Evolutionary conservation across 1,140 invertebrate species (phyloP), one percentile per base, ranked within the genome.

Genomic region (Phenacoccus solenopsis): DNA sequence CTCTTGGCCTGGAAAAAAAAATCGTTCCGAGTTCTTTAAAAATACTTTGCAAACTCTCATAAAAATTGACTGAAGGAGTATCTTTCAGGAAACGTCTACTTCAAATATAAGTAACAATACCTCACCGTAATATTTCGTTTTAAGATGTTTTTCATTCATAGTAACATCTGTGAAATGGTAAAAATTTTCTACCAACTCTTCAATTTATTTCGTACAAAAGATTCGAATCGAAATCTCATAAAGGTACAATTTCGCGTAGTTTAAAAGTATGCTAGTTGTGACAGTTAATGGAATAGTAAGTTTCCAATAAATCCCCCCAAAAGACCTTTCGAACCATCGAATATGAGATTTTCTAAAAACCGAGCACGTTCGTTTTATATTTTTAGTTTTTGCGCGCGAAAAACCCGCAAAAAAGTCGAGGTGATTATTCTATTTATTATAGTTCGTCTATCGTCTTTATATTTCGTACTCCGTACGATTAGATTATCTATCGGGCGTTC

Each of bases 281-380:
- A 49, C 38, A 49, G 38, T 49, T 49, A n/a, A 49, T n/a, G n/a
- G n/a, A n/a, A n/a, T 49, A 49, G 38, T 49, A 49, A 49, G 38
- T 49, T 49, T 49, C 5, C 13, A n/a, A 49, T 49, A 49, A 49
- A 49, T 49, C 16, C 16, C 16, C 16, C 20, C 38, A n/a, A 49
- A 49, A 16, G 38, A 49, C 38, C n/a, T 4, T 49, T 49, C 38
- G 38, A 49, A 5, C n/a, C n/a, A n/a, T n/a, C 13, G 16, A 10
- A 49, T 49, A n/a, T 49, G 20, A 49, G 38, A 49, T 49, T 49
- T 49, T 49, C 5, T 7, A 32, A 32, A 32, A 32, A 32, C 30
- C 13, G 30, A 16, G 13, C 20, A 49, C 16, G 16, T n/a, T 49
- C n/a, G n/a, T n/a, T n/a, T n/a, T n/a, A n/a, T n/a, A n/a, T n/a